Evolutionary conservation across 2,797 vertebrate genomes (phyloP), one percentile per base, ranked within the genome.

Genomic region (Myotis myotis): DNA sequence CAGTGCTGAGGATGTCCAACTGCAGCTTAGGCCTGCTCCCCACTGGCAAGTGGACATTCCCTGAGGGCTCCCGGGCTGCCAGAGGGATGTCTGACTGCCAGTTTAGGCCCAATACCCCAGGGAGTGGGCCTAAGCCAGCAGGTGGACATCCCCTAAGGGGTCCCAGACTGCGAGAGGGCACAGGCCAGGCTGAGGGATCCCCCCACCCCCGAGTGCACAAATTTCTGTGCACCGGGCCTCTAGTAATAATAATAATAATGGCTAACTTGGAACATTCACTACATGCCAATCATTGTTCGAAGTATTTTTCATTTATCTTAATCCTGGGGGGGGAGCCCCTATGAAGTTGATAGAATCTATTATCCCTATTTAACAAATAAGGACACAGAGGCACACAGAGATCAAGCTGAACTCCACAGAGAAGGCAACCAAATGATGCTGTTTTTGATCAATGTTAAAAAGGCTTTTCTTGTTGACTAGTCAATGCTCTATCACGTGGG

Each of bases 271-370:
- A 88, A 25, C 8, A 57, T 78, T 70, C 66, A 55, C 4, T 81
- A 22, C 57, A 68, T 53, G 47, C 4, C 28, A 93, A 70, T 36
- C 47, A 38, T 19, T 80, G 36, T 84, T 70, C 33, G 91, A 89
- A 68, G 53, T 64, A 62, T 72, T 83, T 93, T 91, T 89, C n/a
- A 83, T 74, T 89, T 92, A 93, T 89, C 33, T 74, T 88, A 92
- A 76, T 62, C 44, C 51, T 68, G 16, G 49, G 81, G 13, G 9
- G 47, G 57, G 33, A 75, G 36, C 2, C 2, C 25, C 51, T 47
- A 7, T 22, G 23, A 81, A 4, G 28, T 47, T 38, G 41, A 47
- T 70, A 83, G 0, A 8, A 62, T 49, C 72, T 88, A 81, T 71
- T 60, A 80, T 38, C 3, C 2, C 47, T 51, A 76, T 44, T 93